Evolutionary conservation across 2,797 vertebrate species (phyloP).

Genomic region (Gallinago solitaria): DNA sequence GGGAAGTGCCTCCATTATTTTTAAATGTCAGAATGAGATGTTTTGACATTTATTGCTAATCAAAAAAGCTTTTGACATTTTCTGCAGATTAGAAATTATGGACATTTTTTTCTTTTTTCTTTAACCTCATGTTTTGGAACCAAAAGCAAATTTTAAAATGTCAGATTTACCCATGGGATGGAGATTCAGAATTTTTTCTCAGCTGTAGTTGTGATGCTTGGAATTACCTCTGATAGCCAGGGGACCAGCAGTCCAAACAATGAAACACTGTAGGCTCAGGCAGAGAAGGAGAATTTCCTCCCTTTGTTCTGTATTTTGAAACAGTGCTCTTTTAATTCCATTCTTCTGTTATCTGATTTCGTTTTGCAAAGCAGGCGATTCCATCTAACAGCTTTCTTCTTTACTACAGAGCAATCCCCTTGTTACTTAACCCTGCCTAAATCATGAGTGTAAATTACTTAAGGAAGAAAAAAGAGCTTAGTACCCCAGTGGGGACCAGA

Average conservation of each 20-base stretch:
- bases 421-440: neutral
- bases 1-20: conserved; percentile 17
- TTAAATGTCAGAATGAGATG: conserved; percentile 42
- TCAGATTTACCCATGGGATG: conserved; percentile 35
- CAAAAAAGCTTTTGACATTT: conserved; percentile 46
- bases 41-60: conserved; percentile 61
- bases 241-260: neutral
- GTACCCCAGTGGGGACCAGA: neutral
- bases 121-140: conserved; percentile 46
- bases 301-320: conserved; percentile 13
- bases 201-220: conserved; percentile 17
- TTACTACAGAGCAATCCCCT: neutral
- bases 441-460: neutral
- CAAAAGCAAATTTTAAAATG: conserved; percentile 52
- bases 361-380: conserved; percentile 7
- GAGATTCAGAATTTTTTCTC: conserved; percentile 38
- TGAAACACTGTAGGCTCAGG: neutral
- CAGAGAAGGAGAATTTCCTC: neutral
- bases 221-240: conserved; percentile 26
- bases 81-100: conserved; percentile 28
- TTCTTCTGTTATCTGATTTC: neutral
- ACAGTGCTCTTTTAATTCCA: neutral
- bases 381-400: neutral
- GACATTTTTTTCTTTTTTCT: neutral
- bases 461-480: neutral